Evolutionary conservation across 2,888 invertebrate genomes (phyloP), one percentile per base, ranked within the genome.

Genomic region (Epinotia nisella): DNA sequence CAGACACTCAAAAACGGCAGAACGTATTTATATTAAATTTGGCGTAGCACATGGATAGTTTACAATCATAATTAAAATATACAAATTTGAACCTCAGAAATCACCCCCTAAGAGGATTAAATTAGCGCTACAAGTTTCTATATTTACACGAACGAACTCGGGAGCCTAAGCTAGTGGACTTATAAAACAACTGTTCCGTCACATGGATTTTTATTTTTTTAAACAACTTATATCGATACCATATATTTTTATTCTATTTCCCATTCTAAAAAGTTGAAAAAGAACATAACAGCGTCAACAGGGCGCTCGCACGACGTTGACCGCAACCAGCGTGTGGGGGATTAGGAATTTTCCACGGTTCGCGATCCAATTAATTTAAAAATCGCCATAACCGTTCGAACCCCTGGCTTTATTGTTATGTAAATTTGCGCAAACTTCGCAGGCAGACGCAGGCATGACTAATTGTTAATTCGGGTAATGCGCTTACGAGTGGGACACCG

Each of bases 381-480:
- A 93, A 92, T 91, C 88, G 89, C 89, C 90, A 87, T 88, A 87
- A 85, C 89, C 85, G 81, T 83, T 84, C 81, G 79, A 80, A 82
- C 80, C 80, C 81, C 89, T 90, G 91, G 90, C 87, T 87, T 89
- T 90, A 91, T 93, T 93, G 93, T 93, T 90, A 93, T 93, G 93
- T 92, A 92, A 92, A 93, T 93, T 87, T 90, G 89, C 87, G 91
- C 90, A 90, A 92, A 93, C 91, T 92, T 90, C 85, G 87, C 83
- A 81, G 87, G 83, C 91, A 91, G 90, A 89, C 91, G 85, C 87
- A 87, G 92, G 90, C 92, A 90, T 92, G 93, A 90, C 93, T 93
- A 93, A 93, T 93, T 93, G 92, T 92, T 93, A 92, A 93, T 93
- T 92, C 91, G 88, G 85, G 82, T 92, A 92, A 93, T 92, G 90